phyloP scores from a whole-genome alignment of 2,888 invertebrate species.

The Cryptus viduatorius region DNA sequence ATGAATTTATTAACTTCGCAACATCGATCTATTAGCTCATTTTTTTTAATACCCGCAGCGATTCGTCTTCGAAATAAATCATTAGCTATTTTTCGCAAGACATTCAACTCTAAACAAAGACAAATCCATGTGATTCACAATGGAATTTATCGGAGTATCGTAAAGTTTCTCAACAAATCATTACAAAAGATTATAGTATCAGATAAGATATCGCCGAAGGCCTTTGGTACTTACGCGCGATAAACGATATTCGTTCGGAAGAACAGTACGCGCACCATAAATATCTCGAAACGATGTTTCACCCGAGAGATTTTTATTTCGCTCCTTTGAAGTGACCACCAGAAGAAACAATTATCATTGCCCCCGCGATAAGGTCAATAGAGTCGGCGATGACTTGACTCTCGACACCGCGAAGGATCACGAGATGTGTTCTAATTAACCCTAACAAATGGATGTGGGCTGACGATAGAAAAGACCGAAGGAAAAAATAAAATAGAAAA shows the following conservation, averaged over 20 bases:
- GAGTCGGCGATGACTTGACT: constrained; percentile 66
- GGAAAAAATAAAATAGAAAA: constrained; percentile 26
- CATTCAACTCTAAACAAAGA: no score
- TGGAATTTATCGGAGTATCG: neutral
- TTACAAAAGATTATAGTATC: neutral
- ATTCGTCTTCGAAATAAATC: no score
- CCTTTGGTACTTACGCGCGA: neutral
- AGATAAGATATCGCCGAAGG: constrained; percentile 19
- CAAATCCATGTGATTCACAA: no score
- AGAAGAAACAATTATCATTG: constrained; percentile 65
- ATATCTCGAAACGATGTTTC: constrained; percentile 38
- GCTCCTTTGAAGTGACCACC: neutral
- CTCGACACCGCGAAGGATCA: constrained; percentile 49
- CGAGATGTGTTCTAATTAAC: constrained; percentile 70
- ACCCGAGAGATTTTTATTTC: constrained; percentile 30
- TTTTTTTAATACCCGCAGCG: no score
- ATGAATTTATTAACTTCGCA: no score
- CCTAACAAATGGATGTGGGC: constrained; percentile 68
- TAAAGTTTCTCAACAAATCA: neutral
- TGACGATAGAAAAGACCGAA: constrained; percentile 42
- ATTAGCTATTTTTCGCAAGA: no score
- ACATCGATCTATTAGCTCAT: no score
- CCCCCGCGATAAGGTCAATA: constrained; percentile 64
- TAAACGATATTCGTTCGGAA: neutral
- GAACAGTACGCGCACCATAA: neutral